These are phyloP conservation scores for Cervus canadensis DNA, from an alignment of 2,113 vertebrate species.

Conservation along the genomic window DNA sequence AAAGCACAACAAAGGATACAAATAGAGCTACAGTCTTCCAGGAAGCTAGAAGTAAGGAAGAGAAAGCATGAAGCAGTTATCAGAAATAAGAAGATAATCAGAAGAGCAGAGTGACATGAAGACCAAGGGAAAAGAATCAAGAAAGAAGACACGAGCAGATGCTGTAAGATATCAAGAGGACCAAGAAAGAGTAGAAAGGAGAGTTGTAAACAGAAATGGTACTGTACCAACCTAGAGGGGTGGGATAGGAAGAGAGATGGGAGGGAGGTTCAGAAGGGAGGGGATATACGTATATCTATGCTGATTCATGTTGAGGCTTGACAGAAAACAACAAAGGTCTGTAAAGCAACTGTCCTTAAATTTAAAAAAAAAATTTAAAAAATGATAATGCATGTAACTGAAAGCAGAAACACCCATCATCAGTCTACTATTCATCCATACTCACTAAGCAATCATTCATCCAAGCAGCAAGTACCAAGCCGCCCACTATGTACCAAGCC, in stretches of 20 bases:
- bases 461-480: not conserved
- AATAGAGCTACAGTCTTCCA: not conserved
- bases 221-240: not conserved
- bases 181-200: not conserved
- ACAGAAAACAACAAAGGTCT: not conserved
- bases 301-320: not conserved
- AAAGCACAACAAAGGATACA: not conserved
- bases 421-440: not conserved
- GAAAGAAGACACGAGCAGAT: not conserved
- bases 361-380: not conserved
- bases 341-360: not conserved
- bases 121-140: not conserved
- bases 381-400: not conserved
- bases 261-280: not conserved
- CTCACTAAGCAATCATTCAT: not conserved
- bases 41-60: not conserved
- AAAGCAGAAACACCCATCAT: not conserved
- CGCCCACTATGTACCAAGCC: not conserved
- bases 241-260: not conserved
- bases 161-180: not conserved
- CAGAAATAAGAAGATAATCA: not conserved
- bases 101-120: not conserved
- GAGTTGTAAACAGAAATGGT: not conserved
- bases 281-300: not conserved
- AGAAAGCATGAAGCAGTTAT: not conserved